These are phyloP conservation scores for Pyrrhosoma nymphula DNA, from an alignment of 2,888 invertebrate genomes.

Conservation along the genomic window DNA sequence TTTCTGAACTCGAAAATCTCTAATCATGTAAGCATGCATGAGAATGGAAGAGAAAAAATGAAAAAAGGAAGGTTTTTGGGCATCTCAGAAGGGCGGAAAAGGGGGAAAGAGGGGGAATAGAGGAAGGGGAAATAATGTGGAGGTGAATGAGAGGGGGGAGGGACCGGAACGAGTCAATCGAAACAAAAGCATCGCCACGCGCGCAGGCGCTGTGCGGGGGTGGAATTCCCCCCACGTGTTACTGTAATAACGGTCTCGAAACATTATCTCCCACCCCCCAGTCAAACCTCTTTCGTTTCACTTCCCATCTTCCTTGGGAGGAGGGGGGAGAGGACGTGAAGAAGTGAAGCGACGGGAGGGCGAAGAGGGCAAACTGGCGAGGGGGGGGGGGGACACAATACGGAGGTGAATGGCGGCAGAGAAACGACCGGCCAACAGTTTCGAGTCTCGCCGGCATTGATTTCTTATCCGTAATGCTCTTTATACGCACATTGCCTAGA, in stretches of 20 bases:
- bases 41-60: too few species aligned
- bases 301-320: neutral
- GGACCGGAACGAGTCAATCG: slow-evolving; percentile 7
- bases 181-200: slow-evolving; percentile 27
- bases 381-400: too few species aligned
- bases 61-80: too few species aligned
- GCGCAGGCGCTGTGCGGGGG: neutral
- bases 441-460: neutral
- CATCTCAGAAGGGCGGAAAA: neutral
- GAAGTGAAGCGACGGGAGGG: neutral
- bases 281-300: neutral
- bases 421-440: neutral
- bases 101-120: too few species aligned
- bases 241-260: slow-evolving; percentile 3
- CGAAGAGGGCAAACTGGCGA: neutral
- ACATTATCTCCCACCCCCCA: neutral
- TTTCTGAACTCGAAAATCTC: too few species aligned
- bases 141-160: too few species aligned
- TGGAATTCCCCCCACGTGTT: neutral
- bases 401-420: too few species aligned
- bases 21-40: too few species aligned
- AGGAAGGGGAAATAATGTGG: too few species aligned
- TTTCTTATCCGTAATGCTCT: too few species aligned
- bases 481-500: too few species aligned
- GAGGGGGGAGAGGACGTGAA: neutral